phyloP scores from a whole-genome alignment of 2,888 invertebrate genomes.

The Automeris io region DNA sequence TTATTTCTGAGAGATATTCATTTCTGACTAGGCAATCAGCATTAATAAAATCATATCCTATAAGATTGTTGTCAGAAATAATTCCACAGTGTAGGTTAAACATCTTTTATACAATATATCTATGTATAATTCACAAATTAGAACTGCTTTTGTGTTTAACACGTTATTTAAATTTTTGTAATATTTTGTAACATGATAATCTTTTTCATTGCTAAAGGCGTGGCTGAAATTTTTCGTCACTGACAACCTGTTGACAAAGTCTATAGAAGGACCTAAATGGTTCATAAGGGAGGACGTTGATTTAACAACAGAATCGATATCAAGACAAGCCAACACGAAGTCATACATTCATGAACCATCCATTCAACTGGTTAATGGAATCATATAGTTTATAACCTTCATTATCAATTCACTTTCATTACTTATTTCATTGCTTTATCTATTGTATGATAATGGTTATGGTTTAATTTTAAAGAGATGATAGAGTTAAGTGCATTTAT shows the following conservation, averaged over 20 bases:
- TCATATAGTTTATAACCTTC: conserved; percentile 52
- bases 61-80: background rate
- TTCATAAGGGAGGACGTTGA: conserved; percentile 57
- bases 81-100: conserved; percentile 4
- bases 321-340: conserved; percentile 48
- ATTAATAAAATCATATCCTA: background rate
- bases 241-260: conserved; percentile 69
- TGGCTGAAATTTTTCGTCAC: conserved; percentile 78
- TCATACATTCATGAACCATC: conserved; percentile 59
- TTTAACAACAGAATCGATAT: conserved; percentile 54
- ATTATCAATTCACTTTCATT: conserved; percentile 27
- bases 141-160: conserved; percentile 1
- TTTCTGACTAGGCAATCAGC: background rate
- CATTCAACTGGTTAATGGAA: conserved; percentile 69
- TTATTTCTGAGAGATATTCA: conserved; percentile 11
- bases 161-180: background rate
- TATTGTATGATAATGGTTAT: conserved; percentile 34
- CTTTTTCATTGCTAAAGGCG: conserved; percentile 71
- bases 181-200: conserved; percentile 14
- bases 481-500: conserved; percentile 29
- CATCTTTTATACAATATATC: background rate
- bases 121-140: background rate
- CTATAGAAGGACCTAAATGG: conserved; percentile 69
- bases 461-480: conserved; percentile 51
- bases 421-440: conserved; percentile 42